Base-by-base conservation (phyloP, 2,888 invertebrate species). In the Spodoptera littoralis region DNA sequence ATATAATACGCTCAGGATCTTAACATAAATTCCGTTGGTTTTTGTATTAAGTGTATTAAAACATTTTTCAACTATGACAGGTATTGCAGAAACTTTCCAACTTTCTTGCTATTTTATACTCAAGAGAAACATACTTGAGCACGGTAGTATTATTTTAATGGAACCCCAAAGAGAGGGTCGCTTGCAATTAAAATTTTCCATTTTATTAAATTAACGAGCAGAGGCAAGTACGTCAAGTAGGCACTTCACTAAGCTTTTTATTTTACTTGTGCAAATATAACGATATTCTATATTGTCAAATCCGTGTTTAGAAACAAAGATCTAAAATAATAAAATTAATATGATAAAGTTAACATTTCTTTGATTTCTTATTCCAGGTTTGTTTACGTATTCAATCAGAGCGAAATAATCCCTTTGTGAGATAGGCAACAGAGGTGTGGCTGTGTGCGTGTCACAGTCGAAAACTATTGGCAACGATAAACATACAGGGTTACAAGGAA, bases 151-250 rank as follows among this genome's bases (percentile, higher is more conserved):
- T 83, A 85, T 84, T 88, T 86, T 85, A 86, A 87, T 84, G 76
- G 83, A 71, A 79, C 68, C 79, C 76, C 69, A 81, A 84, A 81
- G 79, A 72, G 77, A 83, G 80, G 80, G 84, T 73, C 76, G 83
- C 69, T 73, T 66, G 86, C 88, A 89, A 89, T 88, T 88, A 89
- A 89, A 88, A 85, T 87, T 85, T 88, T 87, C 83, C 85, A 86
- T 87, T 87, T 86, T 87, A 88, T 87, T 87, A 84, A 87, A 86
- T 87, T 88, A 87, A 88, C 82, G 86, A 87, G 86, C 83, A 73
- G 61, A 70, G 80, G 65, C 79, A 82, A 81, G 79, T 80, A 76
- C 80, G 78, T 80, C 59, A 52, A 77, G 81, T 68, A 71, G 70
- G 80, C 76, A 71, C 80, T 84, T 66, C 56, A 66, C 76, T 77